phyloP scores from a whole-genome alignment of 2,797 vertebrate genomes.

The Pogonophryne albipinna region DNA sequence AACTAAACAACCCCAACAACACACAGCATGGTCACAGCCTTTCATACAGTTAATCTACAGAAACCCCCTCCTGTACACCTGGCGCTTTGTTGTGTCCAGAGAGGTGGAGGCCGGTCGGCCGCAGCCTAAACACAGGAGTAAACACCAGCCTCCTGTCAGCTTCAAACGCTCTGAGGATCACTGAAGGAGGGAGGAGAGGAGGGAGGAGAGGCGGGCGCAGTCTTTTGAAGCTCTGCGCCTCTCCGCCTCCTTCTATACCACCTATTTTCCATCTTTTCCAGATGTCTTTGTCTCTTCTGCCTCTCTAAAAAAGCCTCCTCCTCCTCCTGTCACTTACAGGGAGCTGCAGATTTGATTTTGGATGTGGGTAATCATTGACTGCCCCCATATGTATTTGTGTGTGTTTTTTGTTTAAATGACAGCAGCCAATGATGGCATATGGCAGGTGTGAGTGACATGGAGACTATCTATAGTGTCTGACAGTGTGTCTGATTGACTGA shows the following conservation, averaged over 20 bases:
- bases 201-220: conserved; percentile 15
- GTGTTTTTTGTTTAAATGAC: conserved; percentile 7
- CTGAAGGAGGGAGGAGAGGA: conserved; percentile 49
- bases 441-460: conserved; percentile 62
- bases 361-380: conserved; percentile 27
- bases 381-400: conserved; percentile 14
- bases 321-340: conserved; percentile 22
- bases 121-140: conserved; percentile 54
- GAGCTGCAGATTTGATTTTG: conserved; percentile 36
- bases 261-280: conserved; percentile 45
- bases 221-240: conserved; percentile 68
- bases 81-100: conserved; percentile 68
- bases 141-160: conserved; percentile 70
- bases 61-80: conserved; percentile 65
- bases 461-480: conserved; percentile 48
- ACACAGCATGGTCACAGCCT: neutral
- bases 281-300: conserved; percentile 13
- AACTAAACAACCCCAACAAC: neutral
- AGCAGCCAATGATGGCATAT: conserved; percentile 64
- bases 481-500: conserved; percentile 56
- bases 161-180: conserved; percentile 73
- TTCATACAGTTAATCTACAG: neutral
- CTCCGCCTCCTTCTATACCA: conserved; percentile 34
- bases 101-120: conserved; percentile 39
- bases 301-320: conserved; percentile 9